Evolutionary conservation across 2,797 vertebrate species (phyloP), one percentile per base, ranked within the genome.

Genomic region (Rhodeus uyekii): DNA sequence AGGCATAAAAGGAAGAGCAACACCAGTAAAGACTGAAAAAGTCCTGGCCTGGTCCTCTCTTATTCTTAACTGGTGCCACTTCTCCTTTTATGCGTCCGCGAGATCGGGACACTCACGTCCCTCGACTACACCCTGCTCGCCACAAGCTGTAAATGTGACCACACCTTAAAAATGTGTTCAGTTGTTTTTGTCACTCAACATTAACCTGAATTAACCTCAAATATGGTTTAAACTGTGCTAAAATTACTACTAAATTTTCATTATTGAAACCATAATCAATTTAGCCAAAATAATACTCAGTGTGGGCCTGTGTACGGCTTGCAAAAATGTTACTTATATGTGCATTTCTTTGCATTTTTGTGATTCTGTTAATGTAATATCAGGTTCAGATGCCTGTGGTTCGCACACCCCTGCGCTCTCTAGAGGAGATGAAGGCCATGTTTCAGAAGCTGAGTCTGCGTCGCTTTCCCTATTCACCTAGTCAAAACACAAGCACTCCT

Each of bases 351-450:
- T 19, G 76, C 6, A 9, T 39, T 22, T 92, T 10, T 61, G 34
- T 27, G 29, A 8, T 29, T 32, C 18, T 10, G 64, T 46, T 18
- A 29, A 44, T 76, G 24, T 86, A 90, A 72, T 74, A 29, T 86
- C n/a, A 97, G 96, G 89, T 94, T 63, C 92, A 95, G 90, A 90
- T 92, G 2, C 91, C 94, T 78, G 92, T 95, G 0, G 72, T 86
- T 53, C 92, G 69, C 69, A 92, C 91, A 2, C 95, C 96, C 67
- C 82, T 95, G 27, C 95, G 93, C 83, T 96, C 96, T 0, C 89
- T 97, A 79, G 96, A 97, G 82, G 96, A 98, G 50, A 94, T 98
- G 87, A 97, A 95, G 87, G 91, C 93, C 55, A 92, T 98, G 86
- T 96, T 99, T 86, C 97, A 97, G 90, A 95, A 92, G 69, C 87